A percentile compares a stretch with the other conserved stretches of the same genome.
phyloP scores from a whole-genome alignment of 2,797 vertebrate genomes.

The Enteromius anoplus region DNA sequence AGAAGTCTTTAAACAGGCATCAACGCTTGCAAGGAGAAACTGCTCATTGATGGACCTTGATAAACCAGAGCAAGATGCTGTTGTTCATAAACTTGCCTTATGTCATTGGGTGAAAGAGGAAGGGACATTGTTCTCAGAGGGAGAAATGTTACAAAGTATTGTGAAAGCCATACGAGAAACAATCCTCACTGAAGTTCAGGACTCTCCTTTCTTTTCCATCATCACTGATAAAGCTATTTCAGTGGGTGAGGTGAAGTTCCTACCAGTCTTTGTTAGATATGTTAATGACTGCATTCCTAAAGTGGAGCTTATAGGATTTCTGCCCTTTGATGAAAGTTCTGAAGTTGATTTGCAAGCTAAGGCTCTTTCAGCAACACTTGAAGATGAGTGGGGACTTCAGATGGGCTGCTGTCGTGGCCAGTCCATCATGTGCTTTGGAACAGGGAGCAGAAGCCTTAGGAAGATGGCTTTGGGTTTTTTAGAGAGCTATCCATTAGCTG shows the following conservation, averaged over 20 bases:
- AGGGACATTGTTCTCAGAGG: conserved; percentile 61
- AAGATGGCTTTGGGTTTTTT: conserved; percentile 87
- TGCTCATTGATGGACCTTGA: conserved; percentile 66
- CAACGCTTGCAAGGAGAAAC: conserved; percentile 73
- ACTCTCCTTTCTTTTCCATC: conserved; percentile 92
- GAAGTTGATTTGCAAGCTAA: conserved; percentile 80
- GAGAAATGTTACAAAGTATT: conserved; percentile 83
- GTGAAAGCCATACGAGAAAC: conserved; percentile 86
- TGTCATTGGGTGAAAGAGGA: conserved; percentile 76
- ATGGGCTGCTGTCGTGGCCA: conserved; percentile 95
- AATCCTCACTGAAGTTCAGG: conserved; percentile 87
- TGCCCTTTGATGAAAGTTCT: conserved; percentile 79
- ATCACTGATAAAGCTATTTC: conserved; percentile 88
- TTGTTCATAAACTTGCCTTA: conserved; percentile 74
- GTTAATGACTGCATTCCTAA: conserved; percentile 87
- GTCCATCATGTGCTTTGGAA: conserved; percentile 88
- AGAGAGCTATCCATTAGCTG: conserved; percentile 86
- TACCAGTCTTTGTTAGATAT: conserved; percentile 89
- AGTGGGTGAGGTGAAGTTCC: conserved; percentile 80
- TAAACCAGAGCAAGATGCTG: conserved; percentile 70
- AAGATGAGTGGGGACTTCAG: conserved; percentile 91
- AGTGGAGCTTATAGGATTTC: conserved; percentile 91
- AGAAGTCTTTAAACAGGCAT: conserved; percentile 73
- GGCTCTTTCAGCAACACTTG: conserved; percentile 83
- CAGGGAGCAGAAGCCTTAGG: conserved; percentile 89